Conservation (phyloP, 2,888 invertebrate species). For the Ctena decussata region DNA sequence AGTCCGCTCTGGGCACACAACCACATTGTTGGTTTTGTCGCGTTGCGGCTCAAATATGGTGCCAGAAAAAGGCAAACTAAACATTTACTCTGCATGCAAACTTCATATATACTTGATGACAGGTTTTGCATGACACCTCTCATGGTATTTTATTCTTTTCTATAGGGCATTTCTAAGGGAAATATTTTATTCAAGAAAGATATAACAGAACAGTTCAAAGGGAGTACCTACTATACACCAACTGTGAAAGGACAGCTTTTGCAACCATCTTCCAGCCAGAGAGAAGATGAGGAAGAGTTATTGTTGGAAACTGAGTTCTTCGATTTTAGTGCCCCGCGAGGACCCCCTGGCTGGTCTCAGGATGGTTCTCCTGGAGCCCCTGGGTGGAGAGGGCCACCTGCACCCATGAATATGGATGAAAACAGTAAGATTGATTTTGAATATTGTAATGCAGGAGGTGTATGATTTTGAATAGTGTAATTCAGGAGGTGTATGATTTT, state of each 20-base stretch:
- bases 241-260: constrained; percentile 34
- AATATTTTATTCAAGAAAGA: constrained; percentile 42
- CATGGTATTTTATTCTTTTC: neutral
- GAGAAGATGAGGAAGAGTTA: neutral
- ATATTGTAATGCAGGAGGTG: too few species aligned
- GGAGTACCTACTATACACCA: constrained; percentile 29
- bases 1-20: too few species aligned
- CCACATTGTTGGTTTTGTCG: too few species aligned
- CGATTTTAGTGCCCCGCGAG: constrained; percentile 1
- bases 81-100: too few species aligned
- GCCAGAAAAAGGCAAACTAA: too few species aligned
- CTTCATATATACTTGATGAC: too few species aligned
- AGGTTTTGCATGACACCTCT: too few species aligned
- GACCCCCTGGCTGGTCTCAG: constrained; percentile 29
- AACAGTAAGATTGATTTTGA: too few species aligned
- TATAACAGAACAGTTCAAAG: constrained; percentile 20
- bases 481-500: too few species aligned
- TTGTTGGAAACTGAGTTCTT: neutral
- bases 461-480: too few species aligned
- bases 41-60: too few species aligned
- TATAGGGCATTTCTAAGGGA: constrained; percentile 60
- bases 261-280: neutral
- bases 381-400: constrained; percentile 8
- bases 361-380: constrained; percentile 31
- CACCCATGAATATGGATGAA: neutral